These are phyloP conservation scores for Gastrophryne carolinensis DNA, from an alignment of 2,797 vertebrate genomes.

Conservation along the genomic window DNA sequence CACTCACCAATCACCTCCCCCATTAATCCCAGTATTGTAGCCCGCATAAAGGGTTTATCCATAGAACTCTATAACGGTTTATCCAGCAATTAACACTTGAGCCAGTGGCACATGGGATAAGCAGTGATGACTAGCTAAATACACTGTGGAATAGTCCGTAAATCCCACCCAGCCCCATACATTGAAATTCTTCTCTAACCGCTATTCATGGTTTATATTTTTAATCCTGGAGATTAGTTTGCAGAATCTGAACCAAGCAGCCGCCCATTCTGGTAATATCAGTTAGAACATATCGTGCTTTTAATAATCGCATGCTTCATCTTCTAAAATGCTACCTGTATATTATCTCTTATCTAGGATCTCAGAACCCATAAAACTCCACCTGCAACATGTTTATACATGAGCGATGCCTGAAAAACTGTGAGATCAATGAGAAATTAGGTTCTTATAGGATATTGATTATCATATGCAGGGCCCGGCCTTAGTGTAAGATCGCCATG, in stretches of 20 bases:
- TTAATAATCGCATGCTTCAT: no score
- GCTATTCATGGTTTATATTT: conserved; percentile 24
- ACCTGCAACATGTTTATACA: no score
- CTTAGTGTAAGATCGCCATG: no score
- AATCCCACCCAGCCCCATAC: neutral
- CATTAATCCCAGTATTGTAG: neutral
- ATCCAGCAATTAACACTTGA: neutral
- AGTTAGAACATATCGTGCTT: no score
- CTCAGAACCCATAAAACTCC: no score
- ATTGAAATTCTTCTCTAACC: neutral
- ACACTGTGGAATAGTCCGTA: neutral
- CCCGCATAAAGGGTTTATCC: neutral
- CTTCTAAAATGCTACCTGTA: no score
- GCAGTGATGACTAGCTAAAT: neutral
- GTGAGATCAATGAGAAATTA: no score
- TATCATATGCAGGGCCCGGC: no score
- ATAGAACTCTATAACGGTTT: neutral
- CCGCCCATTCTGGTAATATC: no score
- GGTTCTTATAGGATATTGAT: no score
- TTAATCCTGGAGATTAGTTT: conserved; percentile 4
- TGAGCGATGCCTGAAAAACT: no score
- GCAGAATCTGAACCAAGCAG: neutral
- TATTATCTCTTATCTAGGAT: no score
- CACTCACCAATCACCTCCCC: neutral
- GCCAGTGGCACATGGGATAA: neutral